Conservation (phyloP, 2,888 invertebrate genomes). For the Diloba caeruleocephala region DNA sequence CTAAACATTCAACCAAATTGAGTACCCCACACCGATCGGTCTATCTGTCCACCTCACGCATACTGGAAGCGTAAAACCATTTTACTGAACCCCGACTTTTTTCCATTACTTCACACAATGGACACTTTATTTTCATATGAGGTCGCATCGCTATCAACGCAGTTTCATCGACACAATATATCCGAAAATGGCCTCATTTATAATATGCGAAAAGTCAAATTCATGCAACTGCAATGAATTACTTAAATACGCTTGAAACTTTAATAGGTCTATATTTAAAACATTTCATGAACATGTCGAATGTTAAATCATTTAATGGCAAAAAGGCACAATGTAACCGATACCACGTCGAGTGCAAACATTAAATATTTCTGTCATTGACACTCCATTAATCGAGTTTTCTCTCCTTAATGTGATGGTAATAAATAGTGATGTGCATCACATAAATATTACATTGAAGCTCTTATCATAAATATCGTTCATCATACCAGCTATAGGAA, state of each 20-base stretch:
- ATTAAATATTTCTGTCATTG: constrained; percentile 54
- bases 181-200: constrained; percentile 65
- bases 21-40: constrained; percentile 33
- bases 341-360: constrained; percentile 25
- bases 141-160: constrained; percentile 64
- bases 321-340: constrained; percentile 24
- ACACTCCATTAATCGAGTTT: constrained; percentile 49
- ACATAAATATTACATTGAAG: constrained; percentile 40
- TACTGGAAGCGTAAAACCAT: constrained; percentile 40
- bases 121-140: constrained; percentile 59
- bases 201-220: constrained; percentile 63
- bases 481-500: too few relatives aligned
- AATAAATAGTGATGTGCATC: constrained; percentile 48
- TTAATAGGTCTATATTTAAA: constrained; percentile 47
- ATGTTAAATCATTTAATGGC: constrained; percentile 51
- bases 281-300: constrained; percentile 29
- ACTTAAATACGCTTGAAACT: constrained; percentile 55
- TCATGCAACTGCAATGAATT: constrained; percentile 57
- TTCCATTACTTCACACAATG: constrained; percentile 54
- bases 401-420: constrained; percentile 39
- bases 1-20: constrained; percentile 43
- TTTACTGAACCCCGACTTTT: constrained; percentile 44
- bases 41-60: constrained; percentile 43
- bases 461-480: constrained; percentile 34
- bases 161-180: constrained; percentile 72